Evolutionary conservation across 2,888 invertebrate species (phyloP).

Genomic region (Pterobdella sp.): DNA sequence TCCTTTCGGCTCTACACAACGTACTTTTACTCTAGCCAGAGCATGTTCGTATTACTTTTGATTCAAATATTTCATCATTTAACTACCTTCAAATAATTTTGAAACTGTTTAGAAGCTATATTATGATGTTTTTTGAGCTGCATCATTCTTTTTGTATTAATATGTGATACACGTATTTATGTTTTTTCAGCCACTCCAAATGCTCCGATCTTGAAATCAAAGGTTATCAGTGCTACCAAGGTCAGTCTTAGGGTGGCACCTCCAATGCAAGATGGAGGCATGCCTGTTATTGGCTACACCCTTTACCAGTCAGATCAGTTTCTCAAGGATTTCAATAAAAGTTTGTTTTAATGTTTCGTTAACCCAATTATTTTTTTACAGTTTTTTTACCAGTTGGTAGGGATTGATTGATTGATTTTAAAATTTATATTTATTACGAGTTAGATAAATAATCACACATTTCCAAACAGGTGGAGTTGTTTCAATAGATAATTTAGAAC

Average conservation of each 20-base stretch:
- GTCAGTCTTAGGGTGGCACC: constrained; percentile 8
- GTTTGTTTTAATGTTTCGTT: background rate
- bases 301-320: constrained; percentile 9
- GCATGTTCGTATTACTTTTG: background rate
- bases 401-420: background rate
- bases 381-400: background rate
- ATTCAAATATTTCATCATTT: too few relatives aligned
- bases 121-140: too few relatives aligned
- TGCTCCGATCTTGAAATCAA: background rate
- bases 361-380: background rate
- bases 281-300: constrained; percentile 26
- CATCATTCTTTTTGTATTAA: too few relatives aligned
- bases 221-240: constrained; percentile 6
- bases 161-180: too few relatives aligned
- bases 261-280: constrained; percentile 16
- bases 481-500: background rate
- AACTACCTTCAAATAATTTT: too few relatives aligned
- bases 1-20: constrained; percentile 14
- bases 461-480: background rate
- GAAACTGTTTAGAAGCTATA: too few relatives aligned
- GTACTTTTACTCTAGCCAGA: background rate
- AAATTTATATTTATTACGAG: background rate
- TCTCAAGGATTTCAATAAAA: background rate
- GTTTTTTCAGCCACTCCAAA: background rate
- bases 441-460: background rate